Conservation (phyloP, 1,140 invertebrate species). For the Globodera rostochiensis region DNA sequence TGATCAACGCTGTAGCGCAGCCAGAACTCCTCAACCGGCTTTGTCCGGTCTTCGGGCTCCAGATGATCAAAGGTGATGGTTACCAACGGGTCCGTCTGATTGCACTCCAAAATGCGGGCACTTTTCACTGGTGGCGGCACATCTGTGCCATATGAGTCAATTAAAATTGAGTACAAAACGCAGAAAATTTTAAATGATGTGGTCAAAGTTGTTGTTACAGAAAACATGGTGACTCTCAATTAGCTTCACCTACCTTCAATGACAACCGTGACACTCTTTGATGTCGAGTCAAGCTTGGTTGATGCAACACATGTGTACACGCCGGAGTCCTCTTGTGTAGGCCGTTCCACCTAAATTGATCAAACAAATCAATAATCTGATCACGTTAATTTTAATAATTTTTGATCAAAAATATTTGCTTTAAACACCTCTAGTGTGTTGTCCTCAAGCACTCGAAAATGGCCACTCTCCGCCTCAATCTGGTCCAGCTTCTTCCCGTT, state of each 20-base stretch:
- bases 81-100: slow-evolving; percentile 73
- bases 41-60: slow-evolving; percentile 76
- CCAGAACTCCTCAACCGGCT: slow-evolving; percentile 10
- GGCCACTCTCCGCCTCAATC: slow-evolving; percentile 2
- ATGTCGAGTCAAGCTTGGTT: slow-evolving; percentile 82
- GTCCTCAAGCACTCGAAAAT: slow-evolving; percentile 71
- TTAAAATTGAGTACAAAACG: too few relatives aligned
- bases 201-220: too few relatives aligned
- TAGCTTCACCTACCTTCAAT: fast-evolving
- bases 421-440: slow-evolving; percentile 85
- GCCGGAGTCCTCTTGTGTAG: slow-evolving; percentile 89
- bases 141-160: slow-evolving; percentile 68
- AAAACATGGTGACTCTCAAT: too few relatives aligned
- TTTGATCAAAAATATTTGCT: too few relatives aligned
- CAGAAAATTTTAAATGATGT: too few relatives aligned
- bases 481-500: slow-evolving; percentile 66
- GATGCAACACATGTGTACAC: slow-evolving; percentile 89
- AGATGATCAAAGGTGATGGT: slow-evolving; percentile 81
- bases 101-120: slow-evolving; percentile 70
- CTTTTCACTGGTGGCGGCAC: slow-evolving; percentile 84
- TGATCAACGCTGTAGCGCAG: slow-evolving; percentile 61
- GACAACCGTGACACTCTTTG: slow-evolving; percentile 60
- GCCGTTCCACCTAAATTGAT: slow-evolving; percentile 77
- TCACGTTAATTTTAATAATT: too few relatives aligned
- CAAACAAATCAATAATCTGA: too few relatives aligned